phyloP scores from a whole-genome alignment of 2,113 vertebrate species.

The Sebastes schlegelii region DNA sequence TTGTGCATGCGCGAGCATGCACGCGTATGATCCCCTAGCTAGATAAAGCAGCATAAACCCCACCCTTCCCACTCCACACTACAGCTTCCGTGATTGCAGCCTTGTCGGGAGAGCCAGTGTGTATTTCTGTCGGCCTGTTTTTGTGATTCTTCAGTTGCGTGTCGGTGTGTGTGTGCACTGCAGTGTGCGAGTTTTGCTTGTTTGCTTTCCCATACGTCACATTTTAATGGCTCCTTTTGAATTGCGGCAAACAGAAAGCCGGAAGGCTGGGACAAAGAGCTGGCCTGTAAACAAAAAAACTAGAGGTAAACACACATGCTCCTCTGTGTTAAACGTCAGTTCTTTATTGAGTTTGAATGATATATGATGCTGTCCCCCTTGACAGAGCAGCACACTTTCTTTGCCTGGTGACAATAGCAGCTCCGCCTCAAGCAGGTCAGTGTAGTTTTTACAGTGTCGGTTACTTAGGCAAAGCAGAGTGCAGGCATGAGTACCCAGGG shows the following conservation, averaged over 20 bases:
- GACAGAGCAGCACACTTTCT: conserved; percentile 23
- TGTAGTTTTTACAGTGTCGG: conserved; percentile 63
- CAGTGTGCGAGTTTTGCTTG: conserved; percentile 31
- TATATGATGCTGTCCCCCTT: background rate
- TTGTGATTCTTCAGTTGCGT: conserved; percentile 4
- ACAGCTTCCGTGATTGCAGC: conserved; percentile 47
- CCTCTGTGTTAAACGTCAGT: conserved; percentile 25
- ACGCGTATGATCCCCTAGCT: conserved; percentile 33
- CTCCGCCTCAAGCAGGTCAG: conserved; percentile 45
- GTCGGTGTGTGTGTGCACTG: background rate
- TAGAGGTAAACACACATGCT: conserved; percentile 33
- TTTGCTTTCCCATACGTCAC: conserved; percentile 65
- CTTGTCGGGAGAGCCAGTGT: conserved; percentile 27
- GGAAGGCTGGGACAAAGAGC: conserved; percentile 65
- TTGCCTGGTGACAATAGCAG: conserved; percentile 28
- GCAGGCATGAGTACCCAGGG: conserved; percentile 57
- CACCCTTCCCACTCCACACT: conserved; percentile 57
- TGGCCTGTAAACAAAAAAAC: conserved; percentile 19
- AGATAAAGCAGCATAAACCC: conserved; percentile 63
- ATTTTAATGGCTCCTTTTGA: conserved; percentile 63
- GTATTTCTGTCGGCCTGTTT: conserved; percentile 18
- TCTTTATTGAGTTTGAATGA: conserved; percentile 33
- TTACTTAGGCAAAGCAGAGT: conserved; percentile 52
- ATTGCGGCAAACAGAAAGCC: conserved; percentile 58
- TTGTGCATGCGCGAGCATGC: background rate